Evolutionary conservation across 2,797 vertebrate genomes (phyloP), one percentile per base, ranked within the genome.

Genomic region (Triplophysa bombifrons): DNA sequence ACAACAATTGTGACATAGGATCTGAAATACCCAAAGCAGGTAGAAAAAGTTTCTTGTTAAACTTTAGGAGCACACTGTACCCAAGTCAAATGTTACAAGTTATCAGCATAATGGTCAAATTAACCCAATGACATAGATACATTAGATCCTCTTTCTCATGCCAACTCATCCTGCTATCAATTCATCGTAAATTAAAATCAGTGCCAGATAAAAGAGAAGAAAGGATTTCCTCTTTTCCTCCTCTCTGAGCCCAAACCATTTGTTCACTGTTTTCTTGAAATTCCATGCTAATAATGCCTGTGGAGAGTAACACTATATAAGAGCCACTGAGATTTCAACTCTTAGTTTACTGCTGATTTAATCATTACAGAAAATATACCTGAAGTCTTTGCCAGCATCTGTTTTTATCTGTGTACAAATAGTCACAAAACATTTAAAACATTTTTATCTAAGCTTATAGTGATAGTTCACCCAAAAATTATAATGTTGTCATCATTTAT

Each of bases 41-140:
- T 60, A 61, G 55, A 51, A 46, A 48, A 65, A 64, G 67, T 80
- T 82, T 78, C 84, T 74, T 63, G 50, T 63, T 30, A 56, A 89
- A 86, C 88, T 90, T 90, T 89, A 90, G 85, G 72, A 70, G 76
- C 87, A 70, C 74, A 19, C 1, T 0, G 25, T 79, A 72, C 69
- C 55, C 79, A 82, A 79, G 19, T 89, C 89, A 89, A 86, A 90
- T 91, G 88, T 87, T 91, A 76, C 84, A 80, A 71, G 83, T 84
- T 84, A 82, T 82, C 3, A 48, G 80, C 72, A 14, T 53, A 2
- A 41, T 50, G 9, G 78, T 81, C 83, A 83, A 84, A 87, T 85
- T 77, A 86, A 83, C 48, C 44, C 8, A 1, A 3, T 20, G 48
- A 44, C 48, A 80, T 20, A 46, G 56, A 69, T 55, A 46, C 19